These are phyloP conservation scores for Fundulus diaphanus DNA, from an alignment of 2,797 vertebrate species.

Conservation along the genomic window DNA sequence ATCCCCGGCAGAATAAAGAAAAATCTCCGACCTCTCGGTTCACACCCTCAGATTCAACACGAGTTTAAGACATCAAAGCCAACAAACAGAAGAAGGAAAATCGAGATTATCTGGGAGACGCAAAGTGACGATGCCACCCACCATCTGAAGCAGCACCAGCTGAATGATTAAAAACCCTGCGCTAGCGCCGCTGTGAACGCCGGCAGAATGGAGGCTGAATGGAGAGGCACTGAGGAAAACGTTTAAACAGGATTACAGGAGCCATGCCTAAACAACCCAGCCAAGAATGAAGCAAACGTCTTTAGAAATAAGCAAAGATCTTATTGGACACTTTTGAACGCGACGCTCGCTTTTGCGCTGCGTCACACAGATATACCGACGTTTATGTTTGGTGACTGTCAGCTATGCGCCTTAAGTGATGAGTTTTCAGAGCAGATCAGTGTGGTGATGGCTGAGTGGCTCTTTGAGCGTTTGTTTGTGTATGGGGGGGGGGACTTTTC, in stretches of 20 bases:
- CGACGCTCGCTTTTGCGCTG: conserved; percentile 46
- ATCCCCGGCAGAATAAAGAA: conserved; percentile 12
- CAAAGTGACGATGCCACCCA: conserved; percentile 59
- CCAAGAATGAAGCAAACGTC: conserved; percentile 40
- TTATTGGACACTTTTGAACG: conserved; percentile 26
- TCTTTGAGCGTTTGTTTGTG: neutral
- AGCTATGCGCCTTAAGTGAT: conserved; percentile 47
- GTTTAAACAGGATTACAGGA: conserved; percentile 69
- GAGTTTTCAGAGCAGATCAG: conserved; percentile 32
- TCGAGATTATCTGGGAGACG: conserved; percentile 44
- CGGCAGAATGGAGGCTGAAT: conserved; percentile 47
- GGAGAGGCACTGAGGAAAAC: conserved; percentile 53
- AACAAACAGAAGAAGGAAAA: conserved; percentile 44
- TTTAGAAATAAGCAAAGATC: conserved; percentile 58
- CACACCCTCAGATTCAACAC: conserved; percentile 48
- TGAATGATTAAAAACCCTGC: conserved; percentile 61
- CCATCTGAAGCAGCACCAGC: conserved; percentile 40
- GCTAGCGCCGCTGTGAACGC: conserved; percentile 35
- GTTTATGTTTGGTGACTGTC: conserved; percentile 37
- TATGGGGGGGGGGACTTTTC: neutral
- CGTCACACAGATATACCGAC: conserved; percentile 49
- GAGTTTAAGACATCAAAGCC: conserved; percentile 56
- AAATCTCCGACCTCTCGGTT: conserved; percentile 33
- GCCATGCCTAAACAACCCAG: conserved; percentile 56
- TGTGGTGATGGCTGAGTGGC: conserved; percentile 1